Percentiles rank a stretch among this genome's conserved stretches.
These are phyloP conservation scores for Echinometra lucunter DNA, from an alignment of 53 echinoderm and acorn worm genomes.

Conservation along the genomic window DNA sequence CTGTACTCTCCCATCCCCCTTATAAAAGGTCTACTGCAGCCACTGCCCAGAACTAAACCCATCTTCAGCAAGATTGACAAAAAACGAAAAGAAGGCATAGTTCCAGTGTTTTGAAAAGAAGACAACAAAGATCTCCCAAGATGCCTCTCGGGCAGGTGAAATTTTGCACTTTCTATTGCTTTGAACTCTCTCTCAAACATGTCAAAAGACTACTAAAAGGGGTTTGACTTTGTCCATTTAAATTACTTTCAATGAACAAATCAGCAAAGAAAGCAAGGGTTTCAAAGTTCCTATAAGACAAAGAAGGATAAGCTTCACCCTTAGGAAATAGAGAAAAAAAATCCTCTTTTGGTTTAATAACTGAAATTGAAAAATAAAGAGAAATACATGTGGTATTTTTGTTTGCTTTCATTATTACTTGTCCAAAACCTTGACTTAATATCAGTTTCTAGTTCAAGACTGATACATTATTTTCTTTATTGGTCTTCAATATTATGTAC, in stretches of 20 bases:
- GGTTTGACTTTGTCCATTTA: constrained; percentile 20
- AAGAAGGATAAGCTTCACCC: not conserved
- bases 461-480: no score
- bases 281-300: not conserved
- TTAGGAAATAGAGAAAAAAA: not conserved
- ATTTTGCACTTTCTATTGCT: constrained; percentile 16
- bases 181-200: not conserved
- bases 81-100: not conserved
- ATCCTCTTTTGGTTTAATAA: not conserved
- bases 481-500: no score
- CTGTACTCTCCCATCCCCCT: no score
- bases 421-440: no score
- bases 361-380: not conserved
- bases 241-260: not conserved
- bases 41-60: no score
- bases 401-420: not conserved
- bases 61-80: not conserved
- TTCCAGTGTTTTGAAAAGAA: constrained; percentile 15
- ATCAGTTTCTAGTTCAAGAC: no score
- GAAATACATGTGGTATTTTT: not conserved
- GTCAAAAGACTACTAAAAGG: not conserved
- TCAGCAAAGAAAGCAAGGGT: not conserved
- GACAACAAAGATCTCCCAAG: not conserved
- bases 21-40: no score
- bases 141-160: not conserved